Conservation (phyloP, 2,797 vertebrate species). For the Anas bahamensis region DNA sequence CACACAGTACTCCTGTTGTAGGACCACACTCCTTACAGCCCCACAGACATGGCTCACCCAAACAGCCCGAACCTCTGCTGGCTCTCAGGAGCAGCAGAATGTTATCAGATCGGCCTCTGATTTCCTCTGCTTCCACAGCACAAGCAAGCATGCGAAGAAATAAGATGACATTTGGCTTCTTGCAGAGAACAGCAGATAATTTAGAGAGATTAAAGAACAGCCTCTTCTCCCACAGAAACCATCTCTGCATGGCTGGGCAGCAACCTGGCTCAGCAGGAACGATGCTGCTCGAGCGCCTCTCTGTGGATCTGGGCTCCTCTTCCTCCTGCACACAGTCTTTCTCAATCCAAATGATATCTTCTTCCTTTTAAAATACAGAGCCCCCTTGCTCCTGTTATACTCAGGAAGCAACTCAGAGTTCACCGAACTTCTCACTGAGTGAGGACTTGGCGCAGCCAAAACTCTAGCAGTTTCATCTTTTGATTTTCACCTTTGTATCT, state of each 20-base stretch:
- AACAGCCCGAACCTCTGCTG: background rate
- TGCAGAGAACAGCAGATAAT: conserved; percentile 51
- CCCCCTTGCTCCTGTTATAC: background rate
- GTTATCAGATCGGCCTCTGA: conserved; percentile 12
- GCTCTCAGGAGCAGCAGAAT: background rate
- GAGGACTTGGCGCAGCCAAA: background rate
- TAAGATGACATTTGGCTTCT: conserved; percentile 48
- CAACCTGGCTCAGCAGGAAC: background rate
- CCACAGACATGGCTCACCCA: background rate
- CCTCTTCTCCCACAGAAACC: background rate
- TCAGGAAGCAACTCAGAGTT: background rate
- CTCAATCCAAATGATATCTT: background rate
- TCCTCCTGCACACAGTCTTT: background rate
- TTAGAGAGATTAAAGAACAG: conserved; percentile 22
- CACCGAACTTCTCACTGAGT: background rate
- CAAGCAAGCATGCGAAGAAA: conserved; percentile 15
- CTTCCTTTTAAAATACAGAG: background rate
- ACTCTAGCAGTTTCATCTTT: background rate
- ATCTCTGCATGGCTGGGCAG: background rate
- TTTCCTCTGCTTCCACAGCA: conserved; percentile 31
- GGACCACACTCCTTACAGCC: background rate
- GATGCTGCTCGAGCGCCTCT: conserved; percentile 53
- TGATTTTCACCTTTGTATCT: background rate
- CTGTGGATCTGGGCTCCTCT: conserved; percentile 21
- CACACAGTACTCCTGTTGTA: background rate